Evolutionary conservation across 1,140 invertebrate species (phyloP), one percentile per base, ranked within the genome.

Genomic region (Papilio machaon): DNA sequence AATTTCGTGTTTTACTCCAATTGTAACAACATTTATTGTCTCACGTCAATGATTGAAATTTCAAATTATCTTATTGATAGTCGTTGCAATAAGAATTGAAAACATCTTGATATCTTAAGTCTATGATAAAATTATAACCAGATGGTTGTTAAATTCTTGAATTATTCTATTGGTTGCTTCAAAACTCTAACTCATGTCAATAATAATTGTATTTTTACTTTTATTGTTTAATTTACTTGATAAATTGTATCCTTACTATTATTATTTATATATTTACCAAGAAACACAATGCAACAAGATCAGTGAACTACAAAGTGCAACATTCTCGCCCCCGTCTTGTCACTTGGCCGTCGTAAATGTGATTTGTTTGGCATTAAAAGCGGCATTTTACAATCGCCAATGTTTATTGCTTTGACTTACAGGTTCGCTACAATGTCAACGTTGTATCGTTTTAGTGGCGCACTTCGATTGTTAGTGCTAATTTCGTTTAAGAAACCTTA

Each of bases 381-480:
- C 74, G 78, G 78, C 80, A 80, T 82, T 84, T 82, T 81, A 82
- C 81, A 82, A 84, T 84, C 83, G 79, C 80, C 70, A 80, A 82
- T 80, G 80, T 82, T 84, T 84, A 84, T 84, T 84, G 81, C 81
- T 79, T 74, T 70, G 80, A 84, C 83, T 84, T 82, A 78, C 80
- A 80, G 77, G 77, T 79, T 67, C 77, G 60, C 77, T 47, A 79
- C 58, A 79, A 52, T 79, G 77, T 79, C 77, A 67, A 64, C 52
- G 30, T 58, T 60, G 35, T 78, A 58, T 43, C 54, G 17, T 67
- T 67, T 60, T 60, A 60, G 58, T 23, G 54, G 64, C 30, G 15
- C 23, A 67, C 64, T 67, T 67, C 6, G 11, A 23, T 35, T 38
- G 11, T 13, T 35, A 15, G 64, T 15, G 23, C 64, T 35, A 67